Conservation (phyloP, 2,888 invertebrate genomes). For the Drosophila kambysellisi region DNA sequence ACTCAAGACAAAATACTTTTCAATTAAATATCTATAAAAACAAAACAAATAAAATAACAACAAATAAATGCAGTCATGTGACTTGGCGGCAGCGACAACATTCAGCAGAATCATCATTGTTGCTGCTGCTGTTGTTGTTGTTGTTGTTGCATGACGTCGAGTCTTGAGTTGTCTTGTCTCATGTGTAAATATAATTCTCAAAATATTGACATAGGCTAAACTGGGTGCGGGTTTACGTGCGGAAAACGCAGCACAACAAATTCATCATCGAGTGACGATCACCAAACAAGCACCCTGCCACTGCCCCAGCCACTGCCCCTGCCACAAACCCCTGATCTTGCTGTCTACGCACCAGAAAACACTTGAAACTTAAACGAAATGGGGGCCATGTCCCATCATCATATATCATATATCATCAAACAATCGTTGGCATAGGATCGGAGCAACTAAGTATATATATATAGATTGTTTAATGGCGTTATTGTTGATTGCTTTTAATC, state of each 20-base stretch:
- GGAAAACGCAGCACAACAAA: slow-evolving; percentile 3
- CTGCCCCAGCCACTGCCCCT: not conserved
- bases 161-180: slow-evolving; percentile 14
- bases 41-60: slow-evolving; percentile 45
- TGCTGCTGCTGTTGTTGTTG: not conserved
- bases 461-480: slow-evolving; percentile 59
- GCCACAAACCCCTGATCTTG: slow-evolving; percentile 1
- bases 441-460: slow-evolving; percentile 14
- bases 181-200: slow-evolving; percentile 49
- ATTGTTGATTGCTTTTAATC: slow-evolving; percentile 74
- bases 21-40: slow-evolving; percentile 75
- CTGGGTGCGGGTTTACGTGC: slow-evolving; percentile 13
- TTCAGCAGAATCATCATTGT: slow-evolving; percentile 46
- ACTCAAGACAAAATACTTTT: slow-evolving; percentile 71
- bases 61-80: slow-evolving; percentile 65
- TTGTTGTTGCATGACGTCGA: slow-evolving; percentile 43
- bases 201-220: slow-evolving; percentile 36
- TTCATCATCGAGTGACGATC: slow-evolving; percentile 11
- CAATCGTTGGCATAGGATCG: slow-evolving; percentile 22
- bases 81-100: slow-evolving; percentile 51
- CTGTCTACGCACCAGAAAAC: slow-evolving; percentile 20
- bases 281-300: not conserved
- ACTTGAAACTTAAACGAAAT: slow-evolving; percentile 6
- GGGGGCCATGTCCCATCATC: not conserved
- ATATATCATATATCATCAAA: slow-evolving; percentile 38